Percentiles rank a stretch among this genome's conserved stretches.
These are phyloP conservation scores for Hipparchia semele DNA, from an alignment of 2,888 invertebrate species.

Conservation along the genomic window DNA sequence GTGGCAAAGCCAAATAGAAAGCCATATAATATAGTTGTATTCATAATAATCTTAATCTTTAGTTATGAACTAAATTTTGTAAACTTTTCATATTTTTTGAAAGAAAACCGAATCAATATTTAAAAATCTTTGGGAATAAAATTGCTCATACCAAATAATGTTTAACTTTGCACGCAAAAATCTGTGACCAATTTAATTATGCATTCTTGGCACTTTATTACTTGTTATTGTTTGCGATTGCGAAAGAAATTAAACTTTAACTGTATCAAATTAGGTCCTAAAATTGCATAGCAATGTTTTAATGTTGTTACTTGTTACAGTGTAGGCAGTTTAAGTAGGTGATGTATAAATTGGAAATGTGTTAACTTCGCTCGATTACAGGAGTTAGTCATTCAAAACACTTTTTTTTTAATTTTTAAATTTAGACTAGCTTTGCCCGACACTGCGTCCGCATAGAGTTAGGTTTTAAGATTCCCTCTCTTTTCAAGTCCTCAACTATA, in stretches of 20 bases:
- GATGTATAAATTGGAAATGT: background rate
- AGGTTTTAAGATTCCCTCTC: no score
- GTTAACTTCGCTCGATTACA: background rate
- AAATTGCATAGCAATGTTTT: background rate
- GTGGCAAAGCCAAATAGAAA: no score
- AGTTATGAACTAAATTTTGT: background rate
- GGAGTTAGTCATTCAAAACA: background rate
- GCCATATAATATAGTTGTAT: no score
- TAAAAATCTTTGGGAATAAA: background rate
- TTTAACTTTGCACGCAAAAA: background rate
- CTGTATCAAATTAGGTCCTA: background rate
- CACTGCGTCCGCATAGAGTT: no score
- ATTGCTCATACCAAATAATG: background rate
- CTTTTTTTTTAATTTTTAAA: no score
- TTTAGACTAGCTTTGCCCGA: no score
- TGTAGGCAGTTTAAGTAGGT: background rate
- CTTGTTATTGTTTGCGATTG: constrained; percentile 14
- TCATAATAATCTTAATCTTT: background rate
- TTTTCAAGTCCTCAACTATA: no score
- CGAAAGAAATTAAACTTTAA: background rate
- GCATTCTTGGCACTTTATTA: background rate
- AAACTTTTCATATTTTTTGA: background rate
- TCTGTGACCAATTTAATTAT: constrained; percentile 10
- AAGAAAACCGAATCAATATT: background rate
- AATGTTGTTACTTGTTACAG: background rate